Base-by-base conservation (phyloP, 1,140 invertebrate species). In the Pemphigus obesinymphae region DNA sequence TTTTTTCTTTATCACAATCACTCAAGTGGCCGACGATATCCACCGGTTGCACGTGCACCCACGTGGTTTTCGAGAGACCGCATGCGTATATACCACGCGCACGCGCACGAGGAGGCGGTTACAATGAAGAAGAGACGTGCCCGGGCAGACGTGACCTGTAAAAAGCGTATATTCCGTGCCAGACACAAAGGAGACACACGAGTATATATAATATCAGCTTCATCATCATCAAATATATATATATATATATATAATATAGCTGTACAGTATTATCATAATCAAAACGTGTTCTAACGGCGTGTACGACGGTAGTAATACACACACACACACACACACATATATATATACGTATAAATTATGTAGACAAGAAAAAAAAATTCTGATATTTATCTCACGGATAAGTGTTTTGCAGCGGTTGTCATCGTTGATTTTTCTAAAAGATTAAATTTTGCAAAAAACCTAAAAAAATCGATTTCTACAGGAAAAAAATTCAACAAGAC, bases 121-220 rank as follows among this genome's bases (percentile, higher is more conserved):
- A 45, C 43, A 45, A 45, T 45, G 43, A 45, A 7, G 8, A 40
- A 8, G 43, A n/a, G n/a, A 31, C 23, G 48, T 1, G 53, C 20
- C n/a, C n/a, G 10, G 37, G 37, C 37, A 63, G 37, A 80, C 76
- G 76, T 80, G 76, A 80, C 76, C 76, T 23, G 55, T 63, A 45
- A 80, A 73, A 80, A 80, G 31, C 17, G 26, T n/a, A n/a, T 15
- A 34, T 58, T 58, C 55, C 37, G 50, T 80, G 75, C n/a, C 55
- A 80, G 76, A 80, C 76, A 80, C 76, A 80, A 80, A 80, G 76
- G 55, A 80, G 76, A 61, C 55, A 58, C 55, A 72, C 7, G 17
- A 23, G 20, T 37, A 68, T 34, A 34, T 76, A 20, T 29, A 37
- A 45, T 58, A 58, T 78, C 75, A n/a, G 75, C 31, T 61, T 37